Evolutionary conservation across 1,140 invertebrate species (phyloP).

Genomic region (Paraescarpia echinospica): DNA sequence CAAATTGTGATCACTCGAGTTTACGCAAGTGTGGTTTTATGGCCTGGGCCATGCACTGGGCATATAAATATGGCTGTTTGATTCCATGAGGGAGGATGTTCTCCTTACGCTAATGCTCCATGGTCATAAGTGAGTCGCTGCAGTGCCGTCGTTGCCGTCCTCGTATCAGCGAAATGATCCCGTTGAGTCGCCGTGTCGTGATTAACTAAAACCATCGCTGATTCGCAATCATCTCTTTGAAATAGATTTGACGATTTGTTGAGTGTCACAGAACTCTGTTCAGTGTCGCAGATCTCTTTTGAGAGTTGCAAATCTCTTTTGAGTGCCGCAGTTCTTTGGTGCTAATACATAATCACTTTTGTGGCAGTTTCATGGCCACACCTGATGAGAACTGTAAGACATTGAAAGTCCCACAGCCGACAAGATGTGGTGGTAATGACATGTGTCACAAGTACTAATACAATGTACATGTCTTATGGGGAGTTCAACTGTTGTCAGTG

Average conservation of each 20-base stretch:
- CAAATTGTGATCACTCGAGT: neutral
- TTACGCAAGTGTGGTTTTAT: constrained; percentile 1
- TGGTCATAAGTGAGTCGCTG: neutral
- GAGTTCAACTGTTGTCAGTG: neutral
- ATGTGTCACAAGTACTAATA: neutral
- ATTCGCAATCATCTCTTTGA: constrained; percentile 1
- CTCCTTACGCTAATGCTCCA: neutral
- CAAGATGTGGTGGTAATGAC: neutral
- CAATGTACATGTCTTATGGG: neutral
- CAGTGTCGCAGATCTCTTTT: neutral
- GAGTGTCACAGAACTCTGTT: neutral
- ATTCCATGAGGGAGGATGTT: neutral
- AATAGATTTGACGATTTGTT: neutral
- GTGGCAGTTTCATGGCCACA: neutral
- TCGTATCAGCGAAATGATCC: neutral
- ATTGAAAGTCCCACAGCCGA: neutral
- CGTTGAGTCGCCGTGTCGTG: neutral
- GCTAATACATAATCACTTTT: neutral
- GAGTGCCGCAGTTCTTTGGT: neutral
- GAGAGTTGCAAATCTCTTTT: neutral
- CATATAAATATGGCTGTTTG: constrained; percentile 6
- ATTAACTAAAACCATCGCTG: neutral
- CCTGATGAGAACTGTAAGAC: neutral
- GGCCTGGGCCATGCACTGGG: neutral
- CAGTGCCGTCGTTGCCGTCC: neutral